A percentile compares a stretch with the other conserved stretches of the same genome.
phyloP scores from a whole-genome alignment of 2,113 vertebrate species.

The Oceanodroma tethys region DNA sequence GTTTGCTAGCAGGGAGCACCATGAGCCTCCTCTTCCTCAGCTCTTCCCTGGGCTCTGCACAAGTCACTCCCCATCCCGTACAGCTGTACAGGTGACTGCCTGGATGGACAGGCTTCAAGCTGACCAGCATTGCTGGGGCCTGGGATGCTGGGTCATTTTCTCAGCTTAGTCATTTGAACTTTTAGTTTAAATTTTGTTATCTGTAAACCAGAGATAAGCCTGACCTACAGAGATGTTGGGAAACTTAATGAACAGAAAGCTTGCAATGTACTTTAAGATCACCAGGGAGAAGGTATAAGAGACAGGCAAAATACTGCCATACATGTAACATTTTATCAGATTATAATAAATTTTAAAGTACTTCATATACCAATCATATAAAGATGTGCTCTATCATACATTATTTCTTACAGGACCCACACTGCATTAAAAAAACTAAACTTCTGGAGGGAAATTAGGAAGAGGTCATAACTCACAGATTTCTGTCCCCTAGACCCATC shows the following conservation, averaged over 20 bases:
- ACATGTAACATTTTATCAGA: not conserved
- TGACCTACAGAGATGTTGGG: not conserved
- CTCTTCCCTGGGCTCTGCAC: not conserved
- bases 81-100: not conserved
- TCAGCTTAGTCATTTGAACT: not conserved
- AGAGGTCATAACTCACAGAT: not conserved
- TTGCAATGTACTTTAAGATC: not conserved
- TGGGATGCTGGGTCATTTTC: not conserved
- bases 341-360: not conserved
- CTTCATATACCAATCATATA: not conserved
- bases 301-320: not conserved
- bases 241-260: not conserved
- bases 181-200: not conserved
- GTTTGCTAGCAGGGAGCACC: not conserved
- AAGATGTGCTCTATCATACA: not conserved
- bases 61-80: not conserved
- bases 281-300: not conserved
- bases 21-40: not conserved
- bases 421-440: not conserved
- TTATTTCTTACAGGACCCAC: not conserved
- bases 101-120: not conserved
- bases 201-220: not conserved
- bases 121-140: not conserved
- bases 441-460: not conserved
- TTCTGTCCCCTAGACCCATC: not conserved